Percentiles rank a stretch among this genome's conserved stretches.
Evolutionary conservation across 2,888 invertebrate species (phyloP).

Genomic region (Drosophila barbarae): DNA sequence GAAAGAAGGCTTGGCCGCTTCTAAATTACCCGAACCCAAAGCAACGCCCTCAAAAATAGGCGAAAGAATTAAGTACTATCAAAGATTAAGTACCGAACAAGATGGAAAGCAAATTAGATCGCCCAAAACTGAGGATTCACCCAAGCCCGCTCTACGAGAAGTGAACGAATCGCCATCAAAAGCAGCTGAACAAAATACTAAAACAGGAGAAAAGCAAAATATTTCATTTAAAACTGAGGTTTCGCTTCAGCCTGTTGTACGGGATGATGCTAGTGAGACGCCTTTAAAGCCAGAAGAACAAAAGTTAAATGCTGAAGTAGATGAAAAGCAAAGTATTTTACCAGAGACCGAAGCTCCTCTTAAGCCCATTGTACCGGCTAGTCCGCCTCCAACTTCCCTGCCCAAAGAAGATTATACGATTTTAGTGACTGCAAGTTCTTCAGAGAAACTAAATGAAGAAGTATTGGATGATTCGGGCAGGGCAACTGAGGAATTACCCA

Average conservation of each 20-base stretch:
- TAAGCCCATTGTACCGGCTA: neutral
- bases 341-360: neutral
- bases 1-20: conserved; percentile 37
- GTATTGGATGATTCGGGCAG: neutral
- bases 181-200: conserved; percentile 4
- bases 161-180: conserved; percentile 1
- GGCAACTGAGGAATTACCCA: neutral
- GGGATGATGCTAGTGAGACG: neutral
- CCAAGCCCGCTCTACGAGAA: neutral
- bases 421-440: neutral
- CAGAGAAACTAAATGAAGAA: conserved; percentile 6
- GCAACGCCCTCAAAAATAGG: conserved; percentile 9
- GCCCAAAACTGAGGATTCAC: neutral
- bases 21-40: conserved; percentile 47
- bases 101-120: neutral
- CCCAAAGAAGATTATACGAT: conserved; percentile 8
- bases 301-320: neutral
- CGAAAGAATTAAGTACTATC: conserved; percentile 5
- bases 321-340: neutral
- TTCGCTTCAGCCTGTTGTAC: neutral
- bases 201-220: conserved; percentile 1
- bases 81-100: conserved; percentile 10
- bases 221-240: conserved; percentile 3
- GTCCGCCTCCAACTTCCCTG: neutral
- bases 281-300: conserved; percentile 1